Conservation (phyloP, 2,888 invertebrate species). For the Dermolepida albohirtum region DNA sequence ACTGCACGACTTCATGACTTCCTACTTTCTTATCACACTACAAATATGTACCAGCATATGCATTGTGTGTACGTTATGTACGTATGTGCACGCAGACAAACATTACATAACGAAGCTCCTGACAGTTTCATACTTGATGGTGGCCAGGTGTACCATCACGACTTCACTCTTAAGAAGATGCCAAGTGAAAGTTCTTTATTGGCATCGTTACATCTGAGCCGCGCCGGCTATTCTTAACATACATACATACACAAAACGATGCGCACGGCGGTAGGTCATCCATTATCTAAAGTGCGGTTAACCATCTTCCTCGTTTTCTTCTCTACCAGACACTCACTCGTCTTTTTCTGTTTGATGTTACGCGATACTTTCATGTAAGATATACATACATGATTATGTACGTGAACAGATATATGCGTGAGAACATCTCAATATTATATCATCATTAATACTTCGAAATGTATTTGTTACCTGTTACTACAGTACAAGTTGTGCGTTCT, state of each 20-base stretch:
- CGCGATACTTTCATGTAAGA: no score
- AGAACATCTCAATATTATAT: no score
- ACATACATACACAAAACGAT: background rate
- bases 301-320: conserved; percentile 10
- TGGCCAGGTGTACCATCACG: background rate
- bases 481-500: background rate
- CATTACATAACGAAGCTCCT: conserved; percentile 2
- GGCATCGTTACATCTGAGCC: conserved; percentile 17
- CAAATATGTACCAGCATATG: conserved; percentile 35
- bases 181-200: conserved; percentile 30
- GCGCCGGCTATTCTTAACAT: background rate
- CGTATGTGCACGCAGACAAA: background rate
- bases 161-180: conserved; percentile 16
- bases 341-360: no score
- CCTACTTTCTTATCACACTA: conserved; percentile 8
- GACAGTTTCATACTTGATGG: background rate
- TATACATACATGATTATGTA: no score
- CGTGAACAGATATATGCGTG: no score
- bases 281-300: conserved; percentile 12
- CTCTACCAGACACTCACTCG: background rate
- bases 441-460: no score
- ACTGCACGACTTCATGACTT: no score
- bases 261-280: conserved; percentile 17
- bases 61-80: no score
- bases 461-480: background rate